Base-by-base conservation (phyloP, 2,113 vertebrate species). In the Procapra przewalskii region DNA sequence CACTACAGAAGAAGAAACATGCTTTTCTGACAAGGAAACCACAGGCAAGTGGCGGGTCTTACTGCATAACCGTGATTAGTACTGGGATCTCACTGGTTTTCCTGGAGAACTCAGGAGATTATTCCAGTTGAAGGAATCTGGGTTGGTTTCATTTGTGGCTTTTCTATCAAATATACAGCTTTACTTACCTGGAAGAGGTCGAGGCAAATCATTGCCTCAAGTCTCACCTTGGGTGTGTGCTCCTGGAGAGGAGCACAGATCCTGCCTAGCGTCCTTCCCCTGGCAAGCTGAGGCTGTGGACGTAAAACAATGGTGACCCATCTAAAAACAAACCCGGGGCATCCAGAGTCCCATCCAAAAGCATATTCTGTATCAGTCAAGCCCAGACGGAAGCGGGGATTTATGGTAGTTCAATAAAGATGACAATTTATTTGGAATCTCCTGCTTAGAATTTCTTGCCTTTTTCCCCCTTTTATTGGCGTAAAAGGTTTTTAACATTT, bases 391-490 rank as follows among this genome's bases (percentile, higher is more conserved):
- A 17, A 16, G 2, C 5, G 82, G 71, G 92, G 94, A 94, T 97
- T 98, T 98, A 97, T 96, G 96, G 97, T 92, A 97, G 91, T 93
- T 90, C 96, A 97, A 96, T 97, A 97, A 92, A 97, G 97, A 98
- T 82, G 91, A 96, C 97, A 90, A 97, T 98, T 98, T 98, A 97
- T 98, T 98, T 98, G 97, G 96, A 80, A 81, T 93, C 96, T 98
- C 64, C 93, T 97, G 79, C 96, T 96, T 98, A 88, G 96, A 96
- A n/a, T 96, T 92, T 98, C 91, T 97, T 91, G 87, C 59, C 54
- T 96, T 96, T 96, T 98, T 95, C 94, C 97, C 91, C 79, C 90
- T 98, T 98, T 98, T 98, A 98, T 98, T 98, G 98, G 87, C 81
- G 45, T 97, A 96, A 97, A 98, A 97, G 75, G 60, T 98, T 98